Percentiles rank a stretch among this genome's conserved stretches.
These are phyloP conservation scores for Pyrocoelia pectoralis DNA, from an alignment of 2,888 invertebrate genomes.

Conservation along the genomic window DNA sequence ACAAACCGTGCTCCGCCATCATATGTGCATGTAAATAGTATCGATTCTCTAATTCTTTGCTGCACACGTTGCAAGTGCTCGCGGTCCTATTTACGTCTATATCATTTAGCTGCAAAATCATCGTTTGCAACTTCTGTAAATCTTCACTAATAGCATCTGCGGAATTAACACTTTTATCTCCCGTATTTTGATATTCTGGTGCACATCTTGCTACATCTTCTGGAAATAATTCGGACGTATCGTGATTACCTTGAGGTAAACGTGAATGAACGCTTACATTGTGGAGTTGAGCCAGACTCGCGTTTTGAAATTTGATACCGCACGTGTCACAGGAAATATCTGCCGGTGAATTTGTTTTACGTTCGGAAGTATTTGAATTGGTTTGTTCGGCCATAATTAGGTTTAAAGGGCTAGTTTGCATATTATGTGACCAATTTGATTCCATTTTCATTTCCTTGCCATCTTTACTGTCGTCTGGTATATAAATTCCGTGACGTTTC, in stretches of 20 bases:
- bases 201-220: constrained; percentile 32
- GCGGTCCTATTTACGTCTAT: constrained; percentile 68
- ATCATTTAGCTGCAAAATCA: constrained; percentile 89
- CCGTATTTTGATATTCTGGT: constrained; percentile 25
- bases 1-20: constrained; percentile 71
- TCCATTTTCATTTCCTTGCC: constrained; percentile 52
- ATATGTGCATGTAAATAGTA: constrained; percentile 75
- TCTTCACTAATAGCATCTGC: constrained; percentile 81
- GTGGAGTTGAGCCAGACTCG: constrained; percentile 57
- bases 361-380: constrained; percentile 59
- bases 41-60: constrained; percentile 75
- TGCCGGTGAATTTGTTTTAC: constrained; percentile 58
- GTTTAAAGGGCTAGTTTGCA: constrained; percentile 79
- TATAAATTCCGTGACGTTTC: constrained; percentile 87
- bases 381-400: constrained; percentile 75
- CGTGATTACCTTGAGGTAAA: constrained; percentile 40
- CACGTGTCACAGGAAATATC: constrained; percentile 63
- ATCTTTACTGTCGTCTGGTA: constrained; percentile 66
- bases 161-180: constrained; percentile 45
- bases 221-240: constrained; percentile 28
- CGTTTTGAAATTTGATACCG: constrained; percentile 63
- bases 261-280: constrained; percentile 57
- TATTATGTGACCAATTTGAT: constrained; percentile 54
- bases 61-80: constrained; percentile 72
- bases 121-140: constrained; percentile 86